A percentile compares a stretch with the other conserved stretches of the same genome.
Conservation (phyloP, 2,113 vertebrate species). For the Nyctibius bracteatus region DNA sequence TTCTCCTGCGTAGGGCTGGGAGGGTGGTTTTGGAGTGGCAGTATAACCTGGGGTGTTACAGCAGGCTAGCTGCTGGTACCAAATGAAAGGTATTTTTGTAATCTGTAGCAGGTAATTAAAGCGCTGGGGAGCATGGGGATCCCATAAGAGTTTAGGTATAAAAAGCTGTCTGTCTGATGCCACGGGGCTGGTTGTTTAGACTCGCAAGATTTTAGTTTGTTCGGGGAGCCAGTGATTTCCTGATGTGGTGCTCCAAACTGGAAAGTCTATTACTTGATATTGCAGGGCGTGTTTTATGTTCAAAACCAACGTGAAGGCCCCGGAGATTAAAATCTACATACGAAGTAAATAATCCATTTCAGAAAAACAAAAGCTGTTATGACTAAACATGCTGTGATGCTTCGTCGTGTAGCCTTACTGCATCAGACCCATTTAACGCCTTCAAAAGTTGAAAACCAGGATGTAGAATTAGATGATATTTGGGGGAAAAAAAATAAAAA, state of each 20-base stretch:
- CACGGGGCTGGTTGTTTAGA: not conserved
- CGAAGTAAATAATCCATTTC: not conserved
- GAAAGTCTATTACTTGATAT: not conserved
- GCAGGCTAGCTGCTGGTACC: not conserved
- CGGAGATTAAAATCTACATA: not conserved
- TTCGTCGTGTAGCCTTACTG: not conserved
- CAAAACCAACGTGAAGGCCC: not conserved
- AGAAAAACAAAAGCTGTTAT: not conserved
- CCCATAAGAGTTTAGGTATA: not conserved
- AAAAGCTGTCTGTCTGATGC: not conserved
- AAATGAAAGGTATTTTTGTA: not conserved
- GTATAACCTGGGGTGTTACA: not conserved
- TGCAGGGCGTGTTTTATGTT: not conserved
- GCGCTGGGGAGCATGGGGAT: accelerated
- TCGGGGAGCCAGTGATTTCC: not conserved
- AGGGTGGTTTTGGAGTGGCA: not conserved
- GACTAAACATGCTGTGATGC: not conserved
- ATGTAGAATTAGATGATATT: not conserved
- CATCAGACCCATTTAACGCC: not conserved
- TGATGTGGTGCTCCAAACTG: not conserved
- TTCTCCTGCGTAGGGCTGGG: not conserved
- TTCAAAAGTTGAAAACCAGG: not conserved
- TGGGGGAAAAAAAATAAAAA: too few species aligned
- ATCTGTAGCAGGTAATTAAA: not conserved
- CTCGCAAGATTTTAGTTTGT: not conserved